Percentiles rank a stretch among this genome's conserved stretches.
These are phyloP conservation scores for Riptortus pedestris DNA, from an alignment of 1,140 invertebrate species.

Conservation along the genomic window DNA sequence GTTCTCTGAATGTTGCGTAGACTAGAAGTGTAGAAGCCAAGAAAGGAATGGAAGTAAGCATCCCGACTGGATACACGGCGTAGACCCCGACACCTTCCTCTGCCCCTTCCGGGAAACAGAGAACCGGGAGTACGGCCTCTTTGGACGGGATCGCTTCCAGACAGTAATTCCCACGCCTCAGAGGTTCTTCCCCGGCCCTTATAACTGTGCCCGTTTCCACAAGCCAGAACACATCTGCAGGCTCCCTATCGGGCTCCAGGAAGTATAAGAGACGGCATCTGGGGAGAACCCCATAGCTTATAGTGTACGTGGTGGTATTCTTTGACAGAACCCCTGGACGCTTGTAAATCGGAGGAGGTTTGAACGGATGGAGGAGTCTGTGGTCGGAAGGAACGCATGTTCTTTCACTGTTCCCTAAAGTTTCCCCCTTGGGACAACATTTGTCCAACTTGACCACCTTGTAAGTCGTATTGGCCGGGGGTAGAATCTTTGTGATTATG, in stretches of 20 bases:
- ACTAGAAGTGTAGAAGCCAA: constrained; percentile 57
- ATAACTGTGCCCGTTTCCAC: not conserved
- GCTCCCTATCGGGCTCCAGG: constrained; percentile 8
- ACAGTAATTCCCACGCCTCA: not conserved
- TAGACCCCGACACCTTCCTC: constrained; percentile 4
- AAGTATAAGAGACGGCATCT: not conserved
- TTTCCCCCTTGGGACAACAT: not conserved
- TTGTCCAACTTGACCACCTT: not conserved
- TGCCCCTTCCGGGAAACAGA: constrained; percentile 12
- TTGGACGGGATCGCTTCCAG: not conserved
- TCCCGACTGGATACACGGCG: constrained; percentile 42
- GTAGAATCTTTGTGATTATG: too few relatives aligned
- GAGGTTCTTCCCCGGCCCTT: not conserved
- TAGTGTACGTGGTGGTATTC: not conserved
- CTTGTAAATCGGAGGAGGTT: not conserved
- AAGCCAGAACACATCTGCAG: not conserved
- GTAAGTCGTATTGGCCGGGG: too few relatives aligned
- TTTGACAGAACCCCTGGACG: not conserved
- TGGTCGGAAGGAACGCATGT: not conserved
- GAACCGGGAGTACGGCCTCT: not conserved
- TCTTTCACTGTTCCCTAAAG: not conserved
- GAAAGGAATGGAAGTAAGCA: constrained; percentile 60
- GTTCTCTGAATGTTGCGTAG: constrained; percentile 56
- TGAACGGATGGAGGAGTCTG: not conserved
- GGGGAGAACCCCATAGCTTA: not conserved